Evolutionary conservation across 2,797 vertebrate species (phyloP), one percentile per base, ranked within the genome.

Genomic region (Distichodus sexfasciatus): DNA sequence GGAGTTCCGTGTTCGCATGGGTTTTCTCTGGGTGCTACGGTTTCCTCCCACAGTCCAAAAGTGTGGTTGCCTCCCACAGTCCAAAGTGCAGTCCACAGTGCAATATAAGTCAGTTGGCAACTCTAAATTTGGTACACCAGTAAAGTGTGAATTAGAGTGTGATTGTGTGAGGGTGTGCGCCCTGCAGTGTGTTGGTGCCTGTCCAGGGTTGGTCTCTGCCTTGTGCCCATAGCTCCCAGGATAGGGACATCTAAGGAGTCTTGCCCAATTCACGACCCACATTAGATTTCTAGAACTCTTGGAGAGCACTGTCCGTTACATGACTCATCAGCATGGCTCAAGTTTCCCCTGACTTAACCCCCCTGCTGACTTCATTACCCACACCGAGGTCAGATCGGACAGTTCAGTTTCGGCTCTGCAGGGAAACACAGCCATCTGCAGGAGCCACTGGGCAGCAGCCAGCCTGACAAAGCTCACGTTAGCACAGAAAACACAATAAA

Each of bases 401-500:
- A 5, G n/a, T 59, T 59, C 38, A 15, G 3, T 36, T 44, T 31
- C 21, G 2, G 14, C 55, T 47, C 43, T 71, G 68, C 68, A 53
- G 54, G 46, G 76, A 76, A 70, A 80, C 70, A 6, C 35, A 76
- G 54, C 46, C 41, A 77, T 71, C 54, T 66, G 41, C 53, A 64
- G 35, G 54, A 61, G 24, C 61, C 66, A 66, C 47, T 50, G 68
- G 60, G 48, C 46, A 59, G 55, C 58, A 70, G 64, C 40, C 19
- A 67, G 64, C 58, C 74, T 70, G 41, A 61, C 41, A 44, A 36
- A 61, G 36, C 43, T 48, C 61, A 62, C 50, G 69, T 67, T 72
- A 75, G 31, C 48, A 78, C 21, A 76, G 69, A 66, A 69, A 81
- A 77, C 54, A 74, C 50, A 77, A 55, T 81, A 81, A 81, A 80